Evolutionary conservation across 2,113 vertebrate species (phyloP).

Genomic region (Plecotus auritus): DNA sequence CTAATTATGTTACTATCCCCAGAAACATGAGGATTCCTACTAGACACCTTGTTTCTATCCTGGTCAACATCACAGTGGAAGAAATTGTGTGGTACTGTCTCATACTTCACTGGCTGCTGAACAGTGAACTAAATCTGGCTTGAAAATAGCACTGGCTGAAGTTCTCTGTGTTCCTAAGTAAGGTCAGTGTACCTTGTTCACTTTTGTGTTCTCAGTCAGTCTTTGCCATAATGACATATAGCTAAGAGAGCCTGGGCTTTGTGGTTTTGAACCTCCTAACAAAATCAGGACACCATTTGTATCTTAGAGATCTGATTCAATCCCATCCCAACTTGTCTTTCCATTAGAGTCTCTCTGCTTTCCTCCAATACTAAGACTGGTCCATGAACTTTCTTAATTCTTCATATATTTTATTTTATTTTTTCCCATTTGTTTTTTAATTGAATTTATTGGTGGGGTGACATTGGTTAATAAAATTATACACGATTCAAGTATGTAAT

Average conservation of each 20-base stretch:
- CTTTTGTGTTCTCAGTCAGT: background rate
- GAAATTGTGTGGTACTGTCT: fast-evolving
- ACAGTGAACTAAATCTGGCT: background rate
- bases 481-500: background rate
- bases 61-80: background rate
- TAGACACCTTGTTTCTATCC: background rate
- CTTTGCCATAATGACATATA: fast-evolving
- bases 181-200: background rate
- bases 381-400: background rate
- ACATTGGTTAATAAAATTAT: background rate
- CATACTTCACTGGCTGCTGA: background rate
- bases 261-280: background rate
- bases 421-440: background rate
- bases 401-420: background rate
- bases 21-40: background rate
- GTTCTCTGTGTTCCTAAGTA: background rate
- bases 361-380: background rate
- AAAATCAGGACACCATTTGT: background rate
- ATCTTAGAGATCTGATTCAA: background rate
- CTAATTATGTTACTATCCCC: background rate
- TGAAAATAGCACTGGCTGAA: background rate
- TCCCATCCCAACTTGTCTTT: background rate
- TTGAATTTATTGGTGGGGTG: background rate
- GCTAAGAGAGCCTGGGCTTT: background rate
- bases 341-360: background rate